Percentiles rank a stretch among this genome's conserved stretches.
Evolutionary conservation across 1,140 invertebrate genomes (phyloP).

Genomic region (Protaetia brevitarsis): DNA sequence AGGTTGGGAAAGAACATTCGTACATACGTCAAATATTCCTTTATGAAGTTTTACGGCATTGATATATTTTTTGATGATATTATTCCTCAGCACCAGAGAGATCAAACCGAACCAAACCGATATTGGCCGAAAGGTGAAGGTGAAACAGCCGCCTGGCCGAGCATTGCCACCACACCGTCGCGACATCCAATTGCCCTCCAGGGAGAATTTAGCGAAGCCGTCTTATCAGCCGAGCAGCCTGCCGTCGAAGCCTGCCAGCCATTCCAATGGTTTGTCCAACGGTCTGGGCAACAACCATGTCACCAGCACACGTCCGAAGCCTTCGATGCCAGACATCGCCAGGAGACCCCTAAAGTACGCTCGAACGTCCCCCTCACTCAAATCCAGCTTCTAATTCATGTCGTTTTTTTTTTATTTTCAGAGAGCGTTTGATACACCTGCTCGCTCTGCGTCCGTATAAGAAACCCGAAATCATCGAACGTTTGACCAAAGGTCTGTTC

Average conservation of each 20-base stretch:
- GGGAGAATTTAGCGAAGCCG: constrained; percentile 40
- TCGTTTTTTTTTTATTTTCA: constrained; percentile 47
- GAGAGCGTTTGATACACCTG: constrained; percentile 89
- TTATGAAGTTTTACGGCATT: not conserved
- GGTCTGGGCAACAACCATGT: constrained; percentile 47
- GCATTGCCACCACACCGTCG: constrained; percentile 39
- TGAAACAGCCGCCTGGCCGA: constrained; percentile 52
- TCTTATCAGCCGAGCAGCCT: constrained; percentile 38
- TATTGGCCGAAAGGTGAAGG: constrained; percentile 80
- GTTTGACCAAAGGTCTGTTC: constrained; percentile 70
- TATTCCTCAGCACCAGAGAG: constrained; percentile 73
- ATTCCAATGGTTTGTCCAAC: constrained; percentile 47
- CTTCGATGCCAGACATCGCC: constrained; percentile 60
- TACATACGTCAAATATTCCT: too few relatives aligned
- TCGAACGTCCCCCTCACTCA: too few relatives aligned
- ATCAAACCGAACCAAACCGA: constrained; percentile 86
- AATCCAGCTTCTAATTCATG: constrained; percentile 28
- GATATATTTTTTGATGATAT: not conserved
- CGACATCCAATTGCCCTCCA: constrained; percentile 41
- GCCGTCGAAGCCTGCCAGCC: constrained; percentile 27
- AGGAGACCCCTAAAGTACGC: constrained; percentile 70
- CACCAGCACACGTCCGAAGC: constrained; percentile 45
- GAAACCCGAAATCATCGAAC: constrained; percentile 81
- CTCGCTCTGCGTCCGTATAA: constrained; percentile 89
- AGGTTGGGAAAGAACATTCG: too few relatives aligned